Evolutionary conservation across 2,888 invertebrate species (phyloP).

Genomic region (Oeneis ivallda): DNA sequence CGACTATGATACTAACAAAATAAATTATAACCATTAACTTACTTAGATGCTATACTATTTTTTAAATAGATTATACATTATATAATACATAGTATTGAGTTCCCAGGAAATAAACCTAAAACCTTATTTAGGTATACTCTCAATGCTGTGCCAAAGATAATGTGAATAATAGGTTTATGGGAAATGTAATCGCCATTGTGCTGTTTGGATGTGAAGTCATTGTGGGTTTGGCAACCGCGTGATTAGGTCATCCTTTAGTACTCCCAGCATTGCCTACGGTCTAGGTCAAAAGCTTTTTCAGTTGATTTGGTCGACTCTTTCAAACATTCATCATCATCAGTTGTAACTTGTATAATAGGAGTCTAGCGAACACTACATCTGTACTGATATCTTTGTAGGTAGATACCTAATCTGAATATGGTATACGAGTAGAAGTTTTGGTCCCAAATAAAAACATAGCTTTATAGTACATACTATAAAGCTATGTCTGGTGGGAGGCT

Average conservation of each 20-base stretch:
- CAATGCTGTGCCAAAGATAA: not conserved
- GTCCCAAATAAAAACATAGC: too few species aligned
- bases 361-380: too few species aligned
- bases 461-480: too few species aligned
- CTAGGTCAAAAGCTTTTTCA: slow-evolving; percentile 21
- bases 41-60: too few species aligned
- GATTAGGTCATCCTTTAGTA: slow-evolving; percentile 35
- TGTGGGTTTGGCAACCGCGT: slow-evolving; percentile 31
- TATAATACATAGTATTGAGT: not conserved
- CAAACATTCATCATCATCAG: slow-evolving; percentile 5
- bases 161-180: slow-evolving; percentile 21
- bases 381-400: too few species aligned
- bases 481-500: too few species aligned
- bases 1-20: too few species aligned
- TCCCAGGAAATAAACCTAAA: not conserved
- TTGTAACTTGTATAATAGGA: slow-evolving; percentile 1
- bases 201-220: slow-evolving; percentile 27
- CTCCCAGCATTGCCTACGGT: slow-evolving; percentile 17
- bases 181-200: slow-evolving; percentile 26
- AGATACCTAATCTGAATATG: too few species aligned
- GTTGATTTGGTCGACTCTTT: slow-evolving; percentile 24
- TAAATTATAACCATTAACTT: too few species aligned
- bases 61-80: too few species aligned
- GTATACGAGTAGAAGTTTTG: too few species aligned
- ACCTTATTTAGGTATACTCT: not conserved